Evolutionary conservation across 2,888 invertebrate genomes (phyloP), one percentile per base, ranked within the genome.

Genomic region (Apamea crenata): DNA sequence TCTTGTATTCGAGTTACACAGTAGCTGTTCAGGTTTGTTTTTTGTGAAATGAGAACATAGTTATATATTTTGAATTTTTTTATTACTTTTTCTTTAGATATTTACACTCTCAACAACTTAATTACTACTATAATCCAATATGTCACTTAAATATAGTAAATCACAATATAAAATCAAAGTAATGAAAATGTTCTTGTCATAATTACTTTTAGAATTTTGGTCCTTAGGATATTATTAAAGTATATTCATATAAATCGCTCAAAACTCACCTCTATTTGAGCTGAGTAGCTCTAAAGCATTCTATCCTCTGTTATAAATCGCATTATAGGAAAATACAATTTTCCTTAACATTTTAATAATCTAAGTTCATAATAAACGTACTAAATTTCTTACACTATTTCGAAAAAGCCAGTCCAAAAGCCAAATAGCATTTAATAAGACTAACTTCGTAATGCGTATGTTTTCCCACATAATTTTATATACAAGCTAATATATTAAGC

Each of bases 381-480:
- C 91, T 93, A 92, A 92, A 91, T 91, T 92, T 93, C 93, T 94
- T 94, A 94, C 74, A 91, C 94, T 95, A 96, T 92, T 91, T 93
- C 88, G 91, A 94, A 94, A 94, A 95, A 95, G 96, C 96, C 95
- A 96, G 95, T 96, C 95, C 92, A 94, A 94, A 95, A 96, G 96
- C 95, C 94, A 93, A 94, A 93, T 92, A 92, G 95, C 95, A 94
- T 94, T 94, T 93, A 93, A 93, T 95, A 95, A 95, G 93, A 95
- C 95, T 96, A 96, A 94, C 93, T 94, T 93, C 93, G 95, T 96
- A 97, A 96, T 95, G 97, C 97, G 97, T 96, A 97, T 97, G 94
- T 95, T 96, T 97, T 96, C 96, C 96, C 96, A 96, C 96, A 96
- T 94, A 95, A 92, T 93, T 96, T 95, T 95, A 96, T 93, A 92